Base-by-base conservation (phyloP, 2,113 vertebrate genomes). In the Motacilla alba region DNA sequence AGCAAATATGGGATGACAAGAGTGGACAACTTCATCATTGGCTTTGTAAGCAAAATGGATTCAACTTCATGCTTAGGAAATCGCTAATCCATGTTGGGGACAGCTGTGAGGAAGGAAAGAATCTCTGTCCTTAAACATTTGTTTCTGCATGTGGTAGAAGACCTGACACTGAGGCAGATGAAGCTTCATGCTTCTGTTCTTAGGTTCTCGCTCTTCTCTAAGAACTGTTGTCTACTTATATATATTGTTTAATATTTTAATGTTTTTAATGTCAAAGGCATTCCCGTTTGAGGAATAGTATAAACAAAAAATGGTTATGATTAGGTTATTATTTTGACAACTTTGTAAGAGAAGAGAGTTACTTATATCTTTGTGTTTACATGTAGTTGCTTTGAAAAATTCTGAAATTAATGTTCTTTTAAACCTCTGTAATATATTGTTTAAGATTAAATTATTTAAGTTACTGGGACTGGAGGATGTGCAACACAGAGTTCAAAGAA, bases 391-490 rank as follows among this genome's bases (percentile, higher is more conserved):
- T 95, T 89, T 62, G 76, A 83, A 95, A 86, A 73, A 53, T 27
- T 76, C 44, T 89, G 37, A 37, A 87, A 68, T 60, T 56, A 68
- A 52, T 74, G 56, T 59, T 93, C 43, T 67, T 91, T 89, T 47
- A 72, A 69, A 87, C 52, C 26, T 63, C 24, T 63, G 35, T 68
- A 87, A 76, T 84, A 28, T 35, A 35, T 63, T 67, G 55, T 83
- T 92, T 77, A 83, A 80, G 58, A 85, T 83, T 50, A 83, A 86
- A 83, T 93, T 39, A 89, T 80, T 91, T 31, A 81, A 46, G 50
- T 91, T 93, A 44, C 63, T 69, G 50, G 14, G 26, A 81, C 22
- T 22, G 78, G 60, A 50, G 52, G 16, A 64, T 80, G 49, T 82
- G 47, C 52, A 68, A 35, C 15, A 20, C 39, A 58, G 33, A 70